Base-by-base conservation (phyloP, 2,888 invertebrate genomes). In the Carterocephalus palaemon region DNA sequence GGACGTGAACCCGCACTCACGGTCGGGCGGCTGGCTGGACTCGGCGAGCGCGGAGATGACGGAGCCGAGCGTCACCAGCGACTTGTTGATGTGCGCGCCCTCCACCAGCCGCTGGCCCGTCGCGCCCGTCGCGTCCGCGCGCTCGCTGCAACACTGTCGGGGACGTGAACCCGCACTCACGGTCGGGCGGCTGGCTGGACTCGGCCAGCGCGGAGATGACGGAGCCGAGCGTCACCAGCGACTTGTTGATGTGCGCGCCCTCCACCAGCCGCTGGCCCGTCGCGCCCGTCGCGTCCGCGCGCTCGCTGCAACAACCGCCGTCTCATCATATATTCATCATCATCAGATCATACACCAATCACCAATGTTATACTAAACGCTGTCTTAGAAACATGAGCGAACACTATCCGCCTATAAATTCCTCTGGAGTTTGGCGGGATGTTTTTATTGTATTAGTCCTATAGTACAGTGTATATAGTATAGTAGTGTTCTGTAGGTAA, bases 11-110 rank as follows among this genome's bases (percentile, higher is more conserved):
- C 2, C 2, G 2, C 1, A 46, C 53, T 49, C 8, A 62, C 82
- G 67, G 39, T 82, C 82, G 0, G 53, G 49, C 0, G 62, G 67
- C 41, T 56, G 67, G 56, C 79, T 70, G 57, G 80, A 64, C 69
- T 95, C 94, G 28, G 95, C 95, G 37, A 96, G 83, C 0, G 95
- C 93, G 20, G 95, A 95, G 72, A 95, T 95, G 59, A 95, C 95
- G 56, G 93, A 94, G 49, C 95, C 95, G 40, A 96, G 87, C 10
- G 96, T 95, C 13, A 95, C 95, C 42, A 96, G 81, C 1, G 95
- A 95, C 80, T 96, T 95, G 78, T 96, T 96, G 65, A 96, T 96
- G 76, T 95, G 95, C 12, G 94, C 95, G 42, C 95, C 95, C 77
- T 96, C 95, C 75, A 95, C 95, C 53, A 97, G 82, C 12, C 97